phyloP scores from a whole-genome alignment of 1,140 invertebrate species.

The Rhopalosiphum padi region DNA sequence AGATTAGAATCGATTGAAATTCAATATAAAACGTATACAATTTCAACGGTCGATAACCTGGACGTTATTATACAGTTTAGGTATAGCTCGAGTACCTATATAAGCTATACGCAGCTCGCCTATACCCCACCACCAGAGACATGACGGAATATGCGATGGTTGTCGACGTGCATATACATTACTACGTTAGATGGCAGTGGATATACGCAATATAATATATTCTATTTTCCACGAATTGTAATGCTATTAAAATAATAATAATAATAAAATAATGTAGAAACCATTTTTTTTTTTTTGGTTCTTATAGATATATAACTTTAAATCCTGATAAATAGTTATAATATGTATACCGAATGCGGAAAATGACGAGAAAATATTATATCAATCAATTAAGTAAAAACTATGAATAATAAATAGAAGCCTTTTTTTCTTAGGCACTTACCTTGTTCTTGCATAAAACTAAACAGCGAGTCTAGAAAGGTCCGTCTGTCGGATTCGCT shows the following conservation, averaged over 20 bases:
- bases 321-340: neutral
- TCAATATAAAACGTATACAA: neutral
- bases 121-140: neutral
- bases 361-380: neutral
- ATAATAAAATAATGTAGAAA: neutral
- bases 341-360: neutral
- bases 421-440: neutral
- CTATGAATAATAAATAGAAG: neutral
- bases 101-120: neutral
- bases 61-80: neutral
- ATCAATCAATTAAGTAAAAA: too few species aligned
- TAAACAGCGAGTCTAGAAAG: slow-evolving; percentile 49
- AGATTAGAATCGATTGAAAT: neutral
- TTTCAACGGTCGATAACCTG: neutral
- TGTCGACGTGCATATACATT: neutral
- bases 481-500: slow-evolving; percentile 38
- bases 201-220: neutral
- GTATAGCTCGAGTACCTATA: neutral
- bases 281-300: neutral
- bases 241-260: neutral
- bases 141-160: neutral
- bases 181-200: neutral
- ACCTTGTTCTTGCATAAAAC: slow-evolving; percentile 58
- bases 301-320: neutral
- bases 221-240: neutral